phyloP scores from a whole-genome alignment of 2,797 vertebrate genomes.

The Pantherophis alleghaniensis region DNA sequence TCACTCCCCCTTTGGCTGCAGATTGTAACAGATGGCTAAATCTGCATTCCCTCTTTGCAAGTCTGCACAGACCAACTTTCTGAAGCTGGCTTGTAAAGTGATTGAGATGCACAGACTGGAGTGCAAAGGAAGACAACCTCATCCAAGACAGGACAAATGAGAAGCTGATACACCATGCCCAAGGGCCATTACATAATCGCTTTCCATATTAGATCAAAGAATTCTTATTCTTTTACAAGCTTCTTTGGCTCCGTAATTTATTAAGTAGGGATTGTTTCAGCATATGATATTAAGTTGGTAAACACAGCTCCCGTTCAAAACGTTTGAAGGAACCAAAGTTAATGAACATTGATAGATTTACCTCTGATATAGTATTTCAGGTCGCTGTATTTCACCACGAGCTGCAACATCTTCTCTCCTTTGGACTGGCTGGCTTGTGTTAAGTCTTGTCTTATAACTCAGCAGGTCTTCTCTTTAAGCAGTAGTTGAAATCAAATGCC shows the following conservation, averaged over 20 bases:
- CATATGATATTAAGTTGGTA: neutral
- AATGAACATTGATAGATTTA: neutral
- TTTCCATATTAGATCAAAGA: neutral
- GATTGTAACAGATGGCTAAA: neutral
- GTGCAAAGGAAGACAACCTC: neutral
- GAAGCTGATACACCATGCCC: neutral
- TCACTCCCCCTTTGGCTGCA: neutral
- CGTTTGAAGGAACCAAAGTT: neutral
- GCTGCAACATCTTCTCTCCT: accelerated
- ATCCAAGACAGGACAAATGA: neutral
- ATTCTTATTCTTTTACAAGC: neutral
- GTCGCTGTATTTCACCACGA: accelerated
- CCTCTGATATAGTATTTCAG: neutral
- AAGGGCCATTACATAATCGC: neutral
- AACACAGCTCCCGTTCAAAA: neutral
- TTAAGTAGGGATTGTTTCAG: neutral
- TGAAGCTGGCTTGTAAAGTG: neutral
- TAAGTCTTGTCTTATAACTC: accelerated
- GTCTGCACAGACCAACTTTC: neutral
- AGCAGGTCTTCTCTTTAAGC: accelerated
- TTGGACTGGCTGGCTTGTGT: accelerated
- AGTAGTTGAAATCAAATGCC: neutral
- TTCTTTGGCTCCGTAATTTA: neutral
- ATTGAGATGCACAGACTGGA: neutral
- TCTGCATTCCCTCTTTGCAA: neutral